Conservation (phyloP, 2,797 vertebrate species). For the Triplophysa yarkandensis region DNA sequence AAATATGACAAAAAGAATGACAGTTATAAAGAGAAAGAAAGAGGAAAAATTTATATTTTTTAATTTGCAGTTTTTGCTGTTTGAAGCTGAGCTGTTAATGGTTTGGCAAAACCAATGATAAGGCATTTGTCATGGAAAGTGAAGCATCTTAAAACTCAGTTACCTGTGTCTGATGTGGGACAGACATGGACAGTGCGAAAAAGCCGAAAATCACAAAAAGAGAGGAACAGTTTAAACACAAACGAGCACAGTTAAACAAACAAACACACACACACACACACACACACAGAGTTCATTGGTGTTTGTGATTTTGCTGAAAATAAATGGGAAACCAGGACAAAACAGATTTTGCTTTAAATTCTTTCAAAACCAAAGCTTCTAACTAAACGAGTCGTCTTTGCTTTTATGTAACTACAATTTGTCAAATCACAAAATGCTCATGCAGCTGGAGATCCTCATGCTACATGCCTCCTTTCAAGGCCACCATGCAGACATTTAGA, state of each 20-base stretch:
- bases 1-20: conserved; percentile 54
- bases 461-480: conserved; percentile 26
- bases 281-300: conserved; percentile 24
- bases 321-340: neutral
- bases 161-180: conserved; percentile 58
- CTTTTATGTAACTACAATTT: neutral
- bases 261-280: no score
- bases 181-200: conserved; percentile 54
- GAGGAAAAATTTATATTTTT: conserved; percentile 44
- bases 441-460: conserved; percentile 23
- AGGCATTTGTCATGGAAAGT: neutral
- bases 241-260: conserved; percentile 35
- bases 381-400: neutral
- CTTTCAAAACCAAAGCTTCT: neutral
- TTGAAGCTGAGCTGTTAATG: neutral
- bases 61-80: neutral
- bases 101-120: neutral
- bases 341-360: neutral
- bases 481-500: conserved; percentile 9
- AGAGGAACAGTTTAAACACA: conserved; percentile 60
- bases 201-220: conserved; percentile 57
- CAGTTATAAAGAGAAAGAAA: conserved; percentile 47
- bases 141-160: conserved; percentile 29
- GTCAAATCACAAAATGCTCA: conserved; percentile 27
- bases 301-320: conserved; percentile 8